A percentile compares a stretch with the other conserved stretches of the same genome.
phyloP scores from a whole-genome alignment of 1,140 invertebrate species.

The Nymphalis io region DNA sequence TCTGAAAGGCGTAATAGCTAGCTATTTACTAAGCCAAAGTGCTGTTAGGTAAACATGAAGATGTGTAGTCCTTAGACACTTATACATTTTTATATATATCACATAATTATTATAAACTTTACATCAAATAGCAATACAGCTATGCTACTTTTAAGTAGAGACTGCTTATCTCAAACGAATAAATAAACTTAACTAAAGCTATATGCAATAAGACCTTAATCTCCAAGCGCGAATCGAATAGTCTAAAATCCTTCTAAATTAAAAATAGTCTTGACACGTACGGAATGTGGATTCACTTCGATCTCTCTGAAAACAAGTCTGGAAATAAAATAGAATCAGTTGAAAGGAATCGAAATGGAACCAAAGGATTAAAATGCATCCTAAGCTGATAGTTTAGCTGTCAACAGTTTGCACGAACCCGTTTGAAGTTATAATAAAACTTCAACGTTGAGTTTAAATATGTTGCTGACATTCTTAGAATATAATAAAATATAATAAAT shows the following conservation, averaged over 20 bases:
- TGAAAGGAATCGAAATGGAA: slow-evolving; percentile 15
- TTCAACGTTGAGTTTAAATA: not conserved
- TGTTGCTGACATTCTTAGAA: not conserved
- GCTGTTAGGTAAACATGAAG: no score
- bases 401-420: slow-evolving; percentile 17
- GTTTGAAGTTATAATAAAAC: slow-evolving; percentile 10
- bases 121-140: no score
- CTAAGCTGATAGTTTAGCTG: slow-evolving; percentile 4
- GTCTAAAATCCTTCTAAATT: slow-evolving; percentile 59
- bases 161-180: not conserved
- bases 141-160: no score
- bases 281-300: slow-evolving; percentile 22
- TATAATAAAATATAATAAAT: no score
- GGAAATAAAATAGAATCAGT: slow-evolving; percentile 12
- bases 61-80: no score
- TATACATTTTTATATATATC: no score
- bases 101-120: no score
- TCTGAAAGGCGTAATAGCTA: no score
- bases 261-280: slow-evolving; percentile 47
- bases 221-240: slow-evolving; percentile 36
- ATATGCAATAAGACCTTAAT: slow-evolving; percentile 36
- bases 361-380: slow-evolving; percentile 10
- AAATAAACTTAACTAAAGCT: slow-evolving; percentile 1
- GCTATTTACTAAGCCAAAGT: no score
- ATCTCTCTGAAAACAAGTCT: slow-evolving; percentile 1